Percentiles rank a stretch among this genome's conserved stretches.
Conservation (phyloP, 2,797 vertebrate genomes). For the Echiichthys vipera region DNA sequence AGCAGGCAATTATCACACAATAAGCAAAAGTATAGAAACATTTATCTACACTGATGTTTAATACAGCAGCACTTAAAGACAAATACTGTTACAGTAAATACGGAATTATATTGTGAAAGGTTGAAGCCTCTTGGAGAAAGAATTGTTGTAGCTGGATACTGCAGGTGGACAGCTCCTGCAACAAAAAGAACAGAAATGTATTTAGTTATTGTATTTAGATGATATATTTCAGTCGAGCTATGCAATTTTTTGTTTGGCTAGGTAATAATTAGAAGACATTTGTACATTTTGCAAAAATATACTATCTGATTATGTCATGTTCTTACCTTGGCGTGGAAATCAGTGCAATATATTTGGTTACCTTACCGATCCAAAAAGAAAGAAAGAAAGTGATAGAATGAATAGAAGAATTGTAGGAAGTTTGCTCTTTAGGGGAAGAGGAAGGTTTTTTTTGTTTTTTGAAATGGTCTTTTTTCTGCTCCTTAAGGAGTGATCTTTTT, state of each 20-base stretch:
- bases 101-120: neutral
- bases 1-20: neutral
- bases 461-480: slow-evolving; percentile 79
- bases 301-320: neutral
- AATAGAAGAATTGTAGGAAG: slow-evolving; percentile 58
- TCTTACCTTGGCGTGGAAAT: slow-evolving; percentile 60
- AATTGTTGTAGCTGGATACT: neutral
- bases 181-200: slow-evolving; percentile 24
- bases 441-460: slow-evolving; percentile 82
- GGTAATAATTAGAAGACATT: fast-evolving
- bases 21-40: neutral
- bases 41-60: neutral
- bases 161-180: slow-evolving; percentile 33
- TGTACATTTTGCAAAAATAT: neutral
- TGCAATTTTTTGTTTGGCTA: neutral
- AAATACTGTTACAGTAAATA: slow-evolving; percentile 3
- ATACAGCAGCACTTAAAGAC: neutral
- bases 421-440: slow-evolving; percentile 92
- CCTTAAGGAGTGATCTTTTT: slow-evolving; percentile 67
- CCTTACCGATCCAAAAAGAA: slow-evolving; percentile 51
- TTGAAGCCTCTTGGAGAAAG: neutral
- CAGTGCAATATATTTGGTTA: slow-evolving; percentile 5
- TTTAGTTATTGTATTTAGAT: neutral
- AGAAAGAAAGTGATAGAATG: neutral
- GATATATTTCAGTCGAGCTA: fast-evolving